Base-by-base conservation (phyloP, 2,797 vertebrate species). In the Hozukius guyotensis region DNA sequence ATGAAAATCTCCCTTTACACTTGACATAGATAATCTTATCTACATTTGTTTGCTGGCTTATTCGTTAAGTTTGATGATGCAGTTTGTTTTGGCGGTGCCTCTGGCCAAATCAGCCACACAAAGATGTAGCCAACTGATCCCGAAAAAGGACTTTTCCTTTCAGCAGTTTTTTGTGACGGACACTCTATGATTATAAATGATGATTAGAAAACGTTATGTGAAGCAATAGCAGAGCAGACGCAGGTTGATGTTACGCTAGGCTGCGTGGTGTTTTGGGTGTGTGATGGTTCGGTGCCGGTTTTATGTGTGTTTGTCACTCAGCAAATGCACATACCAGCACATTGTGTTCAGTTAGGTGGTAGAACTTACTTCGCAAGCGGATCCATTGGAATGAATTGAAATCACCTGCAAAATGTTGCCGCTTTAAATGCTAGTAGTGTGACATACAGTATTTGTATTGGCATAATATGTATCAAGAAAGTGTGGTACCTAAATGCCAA, bases 291-390 rank as follows among this genome's bases (percentile, higher is more conserved):
- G 53, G 69, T 22, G 64, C 74, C 46, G 65, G 64, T 64, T 64
- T 77, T 57, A 57, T 81, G 80, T 87, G 92, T 92, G 89, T 94
- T 93, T 95, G 94, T 95, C 92, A 22, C 86, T 89, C 92, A 94
- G 88, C 93, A 95, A 89, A 95, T 83, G 85, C 88, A 80, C 83
- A 16, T 24, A 69, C 24, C 52, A 22, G 62, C 61, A 12, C 53
- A 13, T 38, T 2, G 74, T 61, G 59, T 75, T 64, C n/a, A 25
- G 9, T 60, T 13, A 29, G 3, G 31, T 53, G 6, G 12, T 4
- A 69, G 22, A 57, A 38, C 12, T 62, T 63, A 56, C 4, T 52
- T 62, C 22, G 55, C 68, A 38, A 27, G 53, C 4, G 4, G 3
- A 53, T 55, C 22, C 57, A 65, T 46, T 25, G 6, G 34, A 31